A percentile compares a stretch with the other conserved stretches of the same genome.
Evolutionary conservation across 2,113 vertebrate species (phyloP).

Genomic region (Spilogale gracilis): DNA sequence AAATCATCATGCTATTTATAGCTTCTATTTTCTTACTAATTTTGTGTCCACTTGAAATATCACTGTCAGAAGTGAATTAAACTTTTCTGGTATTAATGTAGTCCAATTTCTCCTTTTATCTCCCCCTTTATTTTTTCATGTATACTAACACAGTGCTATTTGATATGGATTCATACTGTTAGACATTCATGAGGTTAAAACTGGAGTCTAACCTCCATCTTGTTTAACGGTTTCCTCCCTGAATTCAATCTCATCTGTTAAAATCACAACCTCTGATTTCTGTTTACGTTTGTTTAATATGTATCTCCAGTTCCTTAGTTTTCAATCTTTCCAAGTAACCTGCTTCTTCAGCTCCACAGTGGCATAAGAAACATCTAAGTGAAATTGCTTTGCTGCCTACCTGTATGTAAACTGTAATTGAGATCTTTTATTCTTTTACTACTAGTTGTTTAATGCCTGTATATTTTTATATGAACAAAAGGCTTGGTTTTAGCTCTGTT

Average conservation of each 20-base stretch:
- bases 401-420: not conserved
- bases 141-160: not conserved
- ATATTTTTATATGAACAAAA: not conserved
- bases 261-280: not conserved
- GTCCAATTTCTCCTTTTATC: not conserved
- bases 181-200: not conserved
- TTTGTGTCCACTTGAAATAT: slow-evolving; percentile 3
- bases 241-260: not conserved
- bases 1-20: not conserved
- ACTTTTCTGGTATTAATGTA: not conserved
- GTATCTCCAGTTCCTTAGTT: not conserved
- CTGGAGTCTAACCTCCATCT: not conserved
- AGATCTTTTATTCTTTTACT: not conserved
- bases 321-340: not conserved
- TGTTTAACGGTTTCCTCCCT: not conserved
- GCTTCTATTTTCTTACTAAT: not conserved
- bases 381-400: not conserved
- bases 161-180: not conserved
- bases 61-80: not conserved
- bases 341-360: not conserved
- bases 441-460: not conserved
- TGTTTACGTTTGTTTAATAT: not conserved
- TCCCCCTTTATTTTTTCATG: not conserved
- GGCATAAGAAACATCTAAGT: not conserved
- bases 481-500: not conserved